A percentile compares a stretch with the other conserved stretches of the same genome.
These are phyloP conservation scores for Cremastobaeus sp. DNA, from an alignment of 2,888 invertebrate species.

Conservation along the genomic window DNA sequence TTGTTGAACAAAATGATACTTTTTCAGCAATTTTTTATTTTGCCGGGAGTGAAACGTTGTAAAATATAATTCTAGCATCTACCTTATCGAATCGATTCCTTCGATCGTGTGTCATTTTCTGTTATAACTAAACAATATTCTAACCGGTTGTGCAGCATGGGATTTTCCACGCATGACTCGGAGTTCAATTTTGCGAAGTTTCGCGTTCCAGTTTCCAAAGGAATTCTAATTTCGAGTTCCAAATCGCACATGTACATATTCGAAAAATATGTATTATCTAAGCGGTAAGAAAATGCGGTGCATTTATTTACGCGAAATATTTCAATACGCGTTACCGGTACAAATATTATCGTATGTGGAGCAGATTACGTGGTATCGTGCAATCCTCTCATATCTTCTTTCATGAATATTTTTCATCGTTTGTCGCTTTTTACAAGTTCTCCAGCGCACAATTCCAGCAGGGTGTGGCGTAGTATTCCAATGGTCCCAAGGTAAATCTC, in stretches of 20 bases:
- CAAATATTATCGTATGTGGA: conserved; percentile 58
- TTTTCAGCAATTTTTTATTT: background rate
- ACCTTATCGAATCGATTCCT: too few species aligned
- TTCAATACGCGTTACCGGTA: conserved; percentile 44
- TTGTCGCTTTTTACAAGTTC: conserved; percentile 59
- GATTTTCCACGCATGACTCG: too few species aligned
- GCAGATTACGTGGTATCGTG: conserved; percentile 44
- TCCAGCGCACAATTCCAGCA: conserved; percentile 42
- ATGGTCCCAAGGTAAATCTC: conserved; percentile 59
- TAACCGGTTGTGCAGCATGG: too few species aligned
- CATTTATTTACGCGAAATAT: conserved; percentile 48
- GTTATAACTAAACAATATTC: too few species aligned
- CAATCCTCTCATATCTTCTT: conserved; percentile 52
- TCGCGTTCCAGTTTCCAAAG: too few species aligned
- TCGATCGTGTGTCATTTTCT: too few species aligned
- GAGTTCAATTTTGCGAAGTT: too few species aligned
- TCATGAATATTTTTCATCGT: conserved; percentile 62
- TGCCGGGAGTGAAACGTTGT: too few species aligned
- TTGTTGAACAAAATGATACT: conserved; percentile 6
- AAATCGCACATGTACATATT: too few species aligned
- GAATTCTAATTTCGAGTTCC: too few species aligned
- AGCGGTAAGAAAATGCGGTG: conserved; percentile 38
- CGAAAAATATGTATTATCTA: conserved; percentile 20
- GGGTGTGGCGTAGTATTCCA: conserved; percentile 52
- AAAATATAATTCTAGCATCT: too few species aligned